Conservation (phyloP, 2,888 invertebrate species). For the Drosophila yooni region DNA sequence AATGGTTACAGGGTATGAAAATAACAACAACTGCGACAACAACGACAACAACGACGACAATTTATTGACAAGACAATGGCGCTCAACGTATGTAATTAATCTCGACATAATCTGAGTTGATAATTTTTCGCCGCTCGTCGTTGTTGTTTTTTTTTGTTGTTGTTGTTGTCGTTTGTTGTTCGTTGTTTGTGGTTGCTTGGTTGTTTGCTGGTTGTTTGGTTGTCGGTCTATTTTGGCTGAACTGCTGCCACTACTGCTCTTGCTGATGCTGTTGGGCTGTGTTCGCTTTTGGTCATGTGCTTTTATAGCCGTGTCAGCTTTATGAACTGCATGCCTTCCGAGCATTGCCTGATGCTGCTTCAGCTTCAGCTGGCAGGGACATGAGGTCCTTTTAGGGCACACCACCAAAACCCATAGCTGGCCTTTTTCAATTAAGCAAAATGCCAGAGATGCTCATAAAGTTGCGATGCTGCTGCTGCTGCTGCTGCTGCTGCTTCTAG, state of each 20-base stretch:
- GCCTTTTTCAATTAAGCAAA: slow-evolving; percentile 77
- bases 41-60: slow-evolving; percentile 67
- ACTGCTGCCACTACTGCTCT: slow-evolving; percentile 27
- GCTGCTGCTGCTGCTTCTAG: slow-evolving; percentile 15
- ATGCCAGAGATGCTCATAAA: slow-evolving; percentile 72
- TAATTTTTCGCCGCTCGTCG: slow-evolving; percentile 78
- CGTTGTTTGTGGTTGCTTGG: slow-evolving; percentile 39
- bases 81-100: slow-evolving; percentile 84
- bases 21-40: slow-evolving; percentile 40
- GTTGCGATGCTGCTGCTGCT: slow-evolving; percentile 44
- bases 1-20: slow-evolving; percentile 29
- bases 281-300: slow-evolving; percentile 70
- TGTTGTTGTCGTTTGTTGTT: slow-evolving; percentile 33
- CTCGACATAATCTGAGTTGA: slow-evolving; percentile 85
- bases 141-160: slow-evolving; percentile 58
- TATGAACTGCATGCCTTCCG: slow-evolving; percentile 72
- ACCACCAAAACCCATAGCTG: slow-evolving; percentile 35
- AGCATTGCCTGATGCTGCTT: slow-evolving; percentile 19
- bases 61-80: slow-evolving; percentile 84
- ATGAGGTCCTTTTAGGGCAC: slow-evolving; percentile 70
- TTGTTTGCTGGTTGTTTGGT: slow-evolving; percentile 36
- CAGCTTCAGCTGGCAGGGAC: slow-evolving; percentile 55
- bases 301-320: slow-evolving; percentile 76
- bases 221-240: slow-evolving; percentile 66
- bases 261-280: slow-evolving; percentile 20